phyloP scores from a whole-genome alignment of 2,113 vertebrate genomes.

The Chionodraco myersi region DNA sequence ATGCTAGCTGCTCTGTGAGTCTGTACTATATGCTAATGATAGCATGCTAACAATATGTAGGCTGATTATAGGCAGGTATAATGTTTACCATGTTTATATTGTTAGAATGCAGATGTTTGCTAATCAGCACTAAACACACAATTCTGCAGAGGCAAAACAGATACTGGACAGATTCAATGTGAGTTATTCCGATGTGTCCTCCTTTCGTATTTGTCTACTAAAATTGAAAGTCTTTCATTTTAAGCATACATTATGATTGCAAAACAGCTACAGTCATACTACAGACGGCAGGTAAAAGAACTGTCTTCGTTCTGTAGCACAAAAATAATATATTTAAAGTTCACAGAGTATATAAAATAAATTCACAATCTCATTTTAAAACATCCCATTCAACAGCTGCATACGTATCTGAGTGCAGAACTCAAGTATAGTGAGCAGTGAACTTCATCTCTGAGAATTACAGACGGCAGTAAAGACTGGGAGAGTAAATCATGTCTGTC shows the following conservation, averaged over 20 bases:
- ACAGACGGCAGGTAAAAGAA: background rate
- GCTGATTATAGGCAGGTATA: background rate
- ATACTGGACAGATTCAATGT: background rate
- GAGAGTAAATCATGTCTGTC: background rate
- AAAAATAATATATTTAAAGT: too few species aligned
- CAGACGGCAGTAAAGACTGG: background rate
- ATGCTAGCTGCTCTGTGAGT: background rate
- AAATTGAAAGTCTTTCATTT: background rate
- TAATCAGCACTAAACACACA: too few species aligned
- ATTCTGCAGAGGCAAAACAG: background rate
- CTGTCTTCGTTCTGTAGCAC: background rate
- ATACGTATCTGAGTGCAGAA: background rate
- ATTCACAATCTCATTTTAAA: background rate
- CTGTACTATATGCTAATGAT: background rate
- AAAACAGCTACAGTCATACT: background rate
- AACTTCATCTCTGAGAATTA: background rate
- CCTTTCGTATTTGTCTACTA: background rate
- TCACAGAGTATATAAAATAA: background rate
- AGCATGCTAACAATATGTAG: background rate
- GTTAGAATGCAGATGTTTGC: background rate
- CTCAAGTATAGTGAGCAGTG: background rate
- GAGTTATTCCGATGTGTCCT: too few species aligned
- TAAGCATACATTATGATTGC: background rate
- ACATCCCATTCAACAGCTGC: constrained; percentile 2
- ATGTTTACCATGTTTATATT: background rate